These are phyloP conservation scores for Ctenodactylus gundi DNA, from an alignment of 2,113 vertebrate genomes.

Conservation along the genomic window DNA sequence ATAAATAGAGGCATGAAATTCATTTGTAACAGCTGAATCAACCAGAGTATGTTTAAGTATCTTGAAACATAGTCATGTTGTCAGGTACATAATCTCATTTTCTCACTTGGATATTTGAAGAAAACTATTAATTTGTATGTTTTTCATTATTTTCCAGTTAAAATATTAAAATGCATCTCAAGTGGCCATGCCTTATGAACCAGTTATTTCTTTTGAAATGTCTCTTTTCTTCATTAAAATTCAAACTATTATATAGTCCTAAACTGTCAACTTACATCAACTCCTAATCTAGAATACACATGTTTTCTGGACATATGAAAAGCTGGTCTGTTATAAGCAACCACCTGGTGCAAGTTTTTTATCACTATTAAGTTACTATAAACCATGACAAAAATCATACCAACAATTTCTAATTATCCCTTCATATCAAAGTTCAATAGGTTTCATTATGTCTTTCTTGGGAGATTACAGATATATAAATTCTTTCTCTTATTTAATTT, in stretches of 20 bases:
- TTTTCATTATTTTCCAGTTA: conserved; percentile 51
- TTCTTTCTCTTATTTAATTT: conserved; percentile 26
- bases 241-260: background rate
- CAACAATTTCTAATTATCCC: background rate
- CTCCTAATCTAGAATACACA: background rate
- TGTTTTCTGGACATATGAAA: background rate
- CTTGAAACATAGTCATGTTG: conserved; percentile 50
- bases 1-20: conserved; percentile 65
- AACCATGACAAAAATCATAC: conserved; percentile 1
- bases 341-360: background rate
- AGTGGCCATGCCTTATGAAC: background rate
- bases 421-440: background rate
- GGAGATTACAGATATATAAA: background rate
- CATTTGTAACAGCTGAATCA: conserved; percentile 51
- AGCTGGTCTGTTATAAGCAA: conserved; percentile 21
- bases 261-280: background rate
- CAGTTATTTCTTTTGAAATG: conserved; percentile 43
- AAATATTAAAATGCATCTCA: conserved; percentile 30
- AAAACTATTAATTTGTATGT: conserved; percentile 49
- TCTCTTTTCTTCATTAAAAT: background rate
- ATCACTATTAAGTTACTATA: background rate
- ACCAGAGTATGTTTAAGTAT: background rate
- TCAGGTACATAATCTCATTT: background rate
- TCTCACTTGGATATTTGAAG: conserved; percentile 53
- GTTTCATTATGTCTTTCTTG: background rate